Evolutionary conservation across 2,113 vertebrate species (phyloP), one percentile per base, ranked within the genome.

Genomic region (Dromiciops gliroides): DNA sequence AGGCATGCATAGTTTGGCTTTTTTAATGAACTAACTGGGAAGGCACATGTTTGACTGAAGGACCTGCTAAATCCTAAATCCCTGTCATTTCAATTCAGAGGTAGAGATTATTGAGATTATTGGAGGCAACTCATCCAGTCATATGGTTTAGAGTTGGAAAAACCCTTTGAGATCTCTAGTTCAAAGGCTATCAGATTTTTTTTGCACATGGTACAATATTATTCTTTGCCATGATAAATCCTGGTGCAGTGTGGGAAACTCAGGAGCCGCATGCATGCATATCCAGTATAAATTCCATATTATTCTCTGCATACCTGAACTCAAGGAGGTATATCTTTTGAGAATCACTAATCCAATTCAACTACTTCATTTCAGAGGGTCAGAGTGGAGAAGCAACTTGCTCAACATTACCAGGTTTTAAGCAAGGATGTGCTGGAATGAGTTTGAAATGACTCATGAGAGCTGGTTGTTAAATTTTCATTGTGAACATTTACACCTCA

Each of bases 1-100:
- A 91, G 94, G 92, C 88, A 26, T 53, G 51, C 37, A 48, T 25
- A 9, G 89, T 95, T 51, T 92, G 92, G 89, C 83, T 83, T 97
- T 22, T 56, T 89, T 53, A 95, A 93, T 93, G 97, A 97, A 93
- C 91, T 28, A 89, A 90, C 48, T n/a, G 50, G 88, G 53, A 95
- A 97, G 89, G 91, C 19, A 97, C 94, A 89, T 75, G 89, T 90
- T 91, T 95, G 89, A 91, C 91, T 44, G 48, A 89, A 93, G 83
- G 89, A 44, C 23, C 26, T 75, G 51, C 16, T 91, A 96, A 92
- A 44, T 48, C n/a, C 94, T 28, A 95, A 90, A n/a, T 90, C n/a
- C 25, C 28, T 90, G 89, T 19, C 19, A 83, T 48, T 49, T 31
- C 49, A 49, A 16, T 90, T 90, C 24, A 90, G 28, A 28, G 9